Evolutionary conservation across 2,797 vertebrate species (phyloP).

Genomic region (Naso thynnoides): DNA sequence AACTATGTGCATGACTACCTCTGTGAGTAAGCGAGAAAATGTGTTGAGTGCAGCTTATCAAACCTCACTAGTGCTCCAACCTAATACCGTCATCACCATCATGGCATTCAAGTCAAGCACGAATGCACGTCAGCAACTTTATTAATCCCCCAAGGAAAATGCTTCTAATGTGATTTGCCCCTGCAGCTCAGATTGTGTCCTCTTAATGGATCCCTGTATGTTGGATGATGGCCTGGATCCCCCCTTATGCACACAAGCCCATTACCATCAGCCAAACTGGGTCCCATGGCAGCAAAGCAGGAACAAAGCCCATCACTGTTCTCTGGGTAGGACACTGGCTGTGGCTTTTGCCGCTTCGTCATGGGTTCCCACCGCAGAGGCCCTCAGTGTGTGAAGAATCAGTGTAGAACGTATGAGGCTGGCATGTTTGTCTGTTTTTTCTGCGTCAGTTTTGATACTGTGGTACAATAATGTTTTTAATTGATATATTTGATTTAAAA

Average conservation of each 20-base stretch:
- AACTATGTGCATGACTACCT: neutral
- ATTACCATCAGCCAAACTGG: slow-evolving; percentile 69
- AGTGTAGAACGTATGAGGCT: slow-evolving; percentile 37
- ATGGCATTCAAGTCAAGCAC: neutral
- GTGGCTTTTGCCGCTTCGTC: slow-evolving; percentile 52
- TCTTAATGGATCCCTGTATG: slow-evolving; percentile 61
- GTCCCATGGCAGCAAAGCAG: slow-evolving; percentile 63
- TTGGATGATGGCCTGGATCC: slow-evolving; percentile 65
- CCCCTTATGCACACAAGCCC: slow-evolving; percentile 66
- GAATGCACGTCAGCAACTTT: slow-evolving; percentile 28
- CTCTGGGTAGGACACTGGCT: slow-evolving; percentile 60
- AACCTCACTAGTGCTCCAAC: neutral
- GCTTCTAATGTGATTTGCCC: slow-evolving; percentile 44
- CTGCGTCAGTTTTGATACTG: slow-evolving; percentile 5
- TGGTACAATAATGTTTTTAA: neutral
- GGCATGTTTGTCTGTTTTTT: slow-evolving; percentile 27
- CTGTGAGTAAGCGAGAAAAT: neutral
- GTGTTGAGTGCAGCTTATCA: slow-evolving; percentile 4
- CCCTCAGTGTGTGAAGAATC: slow-evolving; percentile 41
- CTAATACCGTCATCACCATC: slow-evolving; percentile 10
- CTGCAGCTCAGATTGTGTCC: slow-evolving; percentile 36
- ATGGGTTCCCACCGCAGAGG: slow-evolving; percentile 60
- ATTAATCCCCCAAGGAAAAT: slow-evolving; percentile 23
- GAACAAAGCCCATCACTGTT: slow-evolving; percentile 79
- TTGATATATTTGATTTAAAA: neutral